Evolutionary conservation across 1,140 invertebrate species (phyloP).

Genomic region (Diabrotica undecimpunctata): DNA sequence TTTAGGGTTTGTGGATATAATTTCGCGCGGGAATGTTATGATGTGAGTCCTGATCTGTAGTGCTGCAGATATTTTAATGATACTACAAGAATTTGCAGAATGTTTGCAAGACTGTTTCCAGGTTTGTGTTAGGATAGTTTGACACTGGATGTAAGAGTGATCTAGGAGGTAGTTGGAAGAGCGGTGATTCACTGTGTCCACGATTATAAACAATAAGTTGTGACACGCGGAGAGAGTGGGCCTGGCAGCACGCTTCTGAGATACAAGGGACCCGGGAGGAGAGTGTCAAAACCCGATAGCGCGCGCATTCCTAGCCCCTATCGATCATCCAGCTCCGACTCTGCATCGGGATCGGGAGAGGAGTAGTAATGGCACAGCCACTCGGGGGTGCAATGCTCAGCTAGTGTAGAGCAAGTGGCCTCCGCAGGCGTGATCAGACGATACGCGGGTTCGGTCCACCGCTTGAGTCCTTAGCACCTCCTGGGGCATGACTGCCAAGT

Average conservation of each 20-base stretch:
- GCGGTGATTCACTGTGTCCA: background rate
- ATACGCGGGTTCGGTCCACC: background rate
- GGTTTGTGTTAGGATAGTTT: background rate
- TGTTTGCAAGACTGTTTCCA: background rate
- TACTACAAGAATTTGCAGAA: background rate
- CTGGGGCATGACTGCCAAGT: slow-evolving; percentile 19
- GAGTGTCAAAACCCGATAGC: background rate
- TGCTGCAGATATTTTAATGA: background rate
- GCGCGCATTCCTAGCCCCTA: background rate
- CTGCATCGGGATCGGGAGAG: slow-evolving; percentile 1
- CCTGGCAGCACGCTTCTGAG: slow-evolving; percentile 1
- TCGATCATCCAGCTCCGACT: slow-evolving; percentile 1
- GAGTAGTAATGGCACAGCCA: background rate
- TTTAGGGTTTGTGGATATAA: no score
- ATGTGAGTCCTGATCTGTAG: background rate
- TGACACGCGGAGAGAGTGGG: background rate
- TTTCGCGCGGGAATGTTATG: no score
- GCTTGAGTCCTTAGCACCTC: slow-evolving; percentile 16
- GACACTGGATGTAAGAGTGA: background rate
- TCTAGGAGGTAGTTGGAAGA: background rate
- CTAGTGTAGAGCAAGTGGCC: slow-evolving; percentile 1
- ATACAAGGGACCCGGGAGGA: background rate
- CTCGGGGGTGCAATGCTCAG: slow-evolving; percentile 14
- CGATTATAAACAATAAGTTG: background rate
- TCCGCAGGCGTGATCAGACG: slow-evolving; percentile 11